A percentile compares a stretch with the other conserved stretches of the same genome.
Evolutionary conservation across 2,888 invertebrate species (phyloP).

Genomic region (Gonocerus acuteangulatus): DNA sequence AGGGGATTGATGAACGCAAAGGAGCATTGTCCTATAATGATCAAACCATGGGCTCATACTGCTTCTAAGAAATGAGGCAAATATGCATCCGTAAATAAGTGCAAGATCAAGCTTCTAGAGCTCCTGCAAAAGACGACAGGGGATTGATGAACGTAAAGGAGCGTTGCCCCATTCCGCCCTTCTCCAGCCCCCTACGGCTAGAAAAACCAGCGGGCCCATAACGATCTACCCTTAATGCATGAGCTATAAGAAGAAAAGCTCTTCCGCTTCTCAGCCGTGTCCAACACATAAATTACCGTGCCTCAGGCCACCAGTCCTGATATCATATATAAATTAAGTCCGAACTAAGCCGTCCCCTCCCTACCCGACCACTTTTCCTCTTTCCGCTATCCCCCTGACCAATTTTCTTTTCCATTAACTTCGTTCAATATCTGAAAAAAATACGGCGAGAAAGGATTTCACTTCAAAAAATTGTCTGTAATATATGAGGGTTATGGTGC

Average conservation of each 20-base stretch:
- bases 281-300: constrained; percentile 1
- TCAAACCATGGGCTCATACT: too few relatives aligned
- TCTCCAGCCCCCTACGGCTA: too few relatives aligned
- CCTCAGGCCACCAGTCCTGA: constrained; percentile 1
- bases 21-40: too few relatives aligned
- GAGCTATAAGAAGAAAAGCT: constrained; percentile 8
- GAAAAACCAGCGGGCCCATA: too few relatives aligned
- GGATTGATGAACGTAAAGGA: too few relatives aligned
- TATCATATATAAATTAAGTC: constrained; percentile 18
- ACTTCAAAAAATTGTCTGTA: constrained; percentile 21
- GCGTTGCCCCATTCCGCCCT: too few relatives aligned
- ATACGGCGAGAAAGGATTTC: constrained; percentile 18
- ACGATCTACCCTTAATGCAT: not conserved
- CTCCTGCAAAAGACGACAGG: too few relatives aligned
- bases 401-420: constrained; percentile 22
- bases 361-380: not conserved
- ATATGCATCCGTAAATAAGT: too few relatives aligned
- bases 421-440: constrained; percentile 21
- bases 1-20: too few relatives aligned
- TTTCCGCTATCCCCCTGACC: not conserved
- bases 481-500: constrained; percentile 18
- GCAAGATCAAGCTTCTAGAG: too few relatives aligned
- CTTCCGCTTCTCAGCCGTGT: not conserved
- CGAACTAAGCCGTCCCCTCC: not conserved
- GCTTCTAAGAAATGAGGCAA: too few relatives aligned